Base-by-base conservation (phyloP, 2,888 invertebrate genomes). In the Euzophera pinguis region DNA sequence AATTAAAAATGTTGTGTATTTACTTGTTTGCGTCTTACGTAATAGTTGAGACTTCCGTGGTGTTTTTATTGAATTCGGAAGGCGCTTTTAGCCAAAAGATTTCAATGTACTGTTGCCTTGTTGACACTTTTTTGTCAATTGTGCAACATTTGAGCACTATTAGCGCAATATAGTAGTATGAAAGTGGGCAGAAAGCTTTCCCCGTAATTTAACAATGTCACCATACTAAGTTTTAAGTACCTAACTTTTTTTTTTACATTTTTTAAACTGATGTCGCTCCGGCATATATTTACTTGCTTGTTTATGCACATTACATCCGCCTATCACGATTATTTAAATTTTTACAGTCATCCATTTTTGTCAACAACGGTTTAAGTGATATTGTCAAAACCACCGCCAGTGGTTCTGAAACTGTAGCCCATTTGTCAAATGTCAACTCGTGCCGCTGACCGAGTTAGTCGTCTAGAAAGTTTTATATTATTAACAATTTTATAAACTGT, bases 361-460 rank as follows among this genome's bases (percentile, higher is more conserved):
- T 43, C 29, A 29, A 43, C 6, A 43, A 43, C 29, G 43, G 27
- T 29, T 13, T 1, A 29, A 10, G 29, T 5, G 27, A 4, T 22
- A n/a, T 17, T 1, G 22, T 22, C 1, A 22, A 10, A 10, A 13
- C 27, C 8, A 29, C 7, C 13, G 29, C 9, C 13, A 27, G 43
- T 12, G 6, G 22, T n/a, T 17, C 10, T 22, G 0, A 22, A 41
- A 17, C 41, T 17, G 41, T 41, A 10, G 22, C 22, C 22, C 5
- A 22, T 22, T 8, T 6, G 16, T 39, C 41, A 13, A 7, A n/a
- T 16, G 32, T 45, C 45, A 45, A 32, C 45, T 45, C 32, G 14
- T 10, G 13, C 32, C 45, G n/a, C 10, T 0, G 32, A 32, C 32
- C 59, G 68, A 61, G 63, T 59, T 60, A 65, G 65, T 53, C 62